phyloP scores from a whole-genome alignment of 2,113 vertebrate species.

The Ceratotherium simum region DNA sequence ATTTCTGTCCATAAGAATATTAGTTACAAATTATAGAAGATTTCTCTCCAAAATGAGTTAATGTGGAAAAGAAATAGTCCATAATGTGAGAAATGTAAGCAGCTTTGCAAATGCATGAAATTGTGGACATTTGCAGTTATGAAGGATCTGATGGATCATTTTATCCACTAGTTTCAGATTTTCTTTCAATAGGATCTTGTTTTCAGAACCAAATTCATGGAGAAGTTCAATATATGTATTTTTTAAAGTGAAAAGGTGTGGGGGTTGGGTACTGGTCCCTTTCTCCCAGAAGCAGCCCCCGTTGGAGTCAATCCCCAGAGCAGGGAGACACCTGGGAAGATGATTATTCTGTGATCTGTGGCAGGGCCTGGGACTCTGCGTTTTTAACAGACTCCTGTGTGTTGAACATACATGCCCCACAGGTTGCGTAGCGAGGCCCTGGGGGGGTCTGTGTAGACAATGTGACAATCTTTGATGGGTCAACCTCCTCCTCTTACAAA shows the following conservation, averaged over 20 bases:
- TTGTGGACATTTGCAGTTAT: not conserved
- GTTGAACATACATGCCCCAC: not conserved
- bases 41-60: not conserved
- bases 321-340: not conserved
- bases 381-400: not conserved
- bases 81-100: not conserved
- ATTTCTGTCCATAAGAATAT: conserved; percentile 18
- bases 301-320: not conserved
- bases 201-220: not conserved
- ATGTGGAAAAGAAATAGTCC: not conserved
- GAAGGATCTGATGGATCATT: not conserved
- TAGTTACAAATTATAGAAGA: conserved; percentile 26
- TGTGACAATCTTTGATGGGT: not conserved
- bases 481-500: not conserved
- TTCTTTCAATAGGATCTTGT: not conserved
- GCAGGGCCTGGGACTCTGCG: not conserved
- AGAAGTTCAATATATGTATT: not conserved
- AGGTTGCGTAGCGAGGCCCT: not conserved
- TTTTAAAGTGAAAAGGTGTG: not conserved
- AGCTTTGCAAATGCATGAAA: not conserved
- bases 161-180: conserved; percentile 10
- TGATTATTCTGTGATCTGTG: not conserved
- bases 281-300: not conserved
- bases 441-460: not conserved
- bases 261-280: not conserved